Evolutionary conservation across 2,113 vertebrate genomes (phyloP), one percentile per base, ranked within the genome.

Genomic region (Takifugu flavidus): DNA sequence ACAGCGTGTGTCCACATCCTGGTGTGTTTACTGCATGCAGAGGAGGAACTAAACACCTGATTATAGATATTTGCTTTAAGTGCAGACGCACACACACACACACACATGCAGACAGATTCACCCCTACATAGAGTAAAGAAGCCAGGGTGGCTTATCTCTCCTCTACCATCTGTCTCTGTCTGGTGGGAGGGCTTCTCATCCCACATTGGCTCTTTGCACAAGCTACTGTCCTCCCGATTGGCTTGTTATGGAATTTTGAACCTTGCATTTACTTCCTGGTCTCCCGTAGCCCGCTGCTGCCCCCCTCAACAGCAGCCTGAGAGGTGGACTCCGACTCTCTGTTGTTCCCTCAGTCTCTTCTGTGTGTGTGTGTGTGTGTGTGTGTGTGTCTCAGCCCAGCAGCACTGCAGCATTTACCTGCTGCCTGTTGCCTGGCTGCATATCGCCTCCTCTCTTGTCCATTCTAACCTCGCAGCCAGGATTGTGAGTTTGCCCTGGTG

Each of bases 101-200:
- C 60, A 58, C 25, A 51, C 42, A n/a, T 61, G 52, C 63, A 20
- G 20, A 20, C 20, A 39, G 34, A 39, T 67, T 65, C 44, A 51
- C 53, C 60, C 66, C 66, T 64, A 64, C 62, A 56, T 64, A 45
- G 20, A 20, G 51, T 57, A 54, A 15, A 53, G 54, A 74, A 78
- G 72, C 51, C 55, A 62, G 34, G 29, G 39, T 61, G 57, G 75
- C 82, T 85, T 77, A 83, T 78, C 69, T 78, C 43, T 61, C 70
- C 77, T 74, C 45, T 11, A n/a, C 87, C 81, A 85, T 86, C 85
- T 89, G 85, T 84, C 74, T 65, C 74, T 65, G 80, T 65, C 65
- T 62, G 42, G 44, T 59, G 67, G 80, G 74, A 60, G 56, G 67
- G 29, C n/a, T 39, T 53, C 60, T 64, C 14, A 2, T 34, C 57